Conservation (phyloP, 2,888 invertebrate species). For the Cephus sareptanus region DNA sequence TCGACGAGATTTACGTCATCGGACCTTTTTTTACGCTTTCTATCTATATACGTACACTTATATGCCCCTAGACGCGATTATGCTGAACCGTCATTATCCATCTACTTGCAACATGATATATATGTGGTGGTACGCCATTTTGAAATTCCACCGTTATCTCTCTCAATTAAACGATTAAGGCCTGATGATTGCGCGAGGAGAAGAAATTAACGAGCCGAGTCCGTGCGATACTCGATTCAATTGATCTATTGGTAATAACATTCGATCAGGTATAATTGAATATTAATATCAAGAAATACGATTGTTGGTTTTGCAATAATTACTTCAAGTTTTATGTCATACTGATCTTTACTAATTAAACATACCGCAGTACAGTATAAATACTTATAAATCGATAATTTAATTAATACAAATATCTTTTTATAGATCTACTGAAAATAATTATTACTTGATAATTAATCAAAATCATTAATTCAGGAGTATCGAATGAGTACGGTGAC, state of each 20-base stretch:
- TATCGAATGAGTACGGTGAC: background rate
- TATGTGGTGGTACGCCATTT: background rate
- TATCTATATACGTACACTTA: background rate
- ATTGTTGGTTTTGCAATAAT: background rate
- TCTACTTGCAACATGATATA: background rate
- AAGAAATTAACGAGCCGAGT: background rate
- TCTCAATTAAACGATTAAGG: background rate
- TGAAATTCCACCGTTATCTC: background rate
- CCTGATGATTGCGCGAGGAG: background rate
- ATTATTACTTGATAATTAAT: background rate
- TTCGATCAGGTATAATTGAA: background rate
- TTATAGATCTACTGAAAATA: background rate
- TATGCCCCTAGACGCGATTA: background rate
- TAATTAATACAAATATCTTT: background rate
- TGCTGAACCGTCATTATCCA: background rate
- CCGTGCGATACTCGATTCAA: background rate
- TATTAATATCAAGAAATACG: background rate
- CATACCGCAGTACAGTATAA: background rate
- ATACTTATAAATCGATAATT: background rate
- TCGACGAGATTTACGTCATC: background rate
- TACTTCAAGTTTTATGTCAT: background rate
- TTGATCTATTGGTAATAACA: background rate
- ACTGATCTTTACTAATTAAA: background rate
- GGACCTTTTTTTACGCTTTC: background rate
- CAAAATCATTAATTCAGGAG: background rate